Conservation (phyloP, 2,113 vertebrate species). For the Brevimyrus niger region DNA sequence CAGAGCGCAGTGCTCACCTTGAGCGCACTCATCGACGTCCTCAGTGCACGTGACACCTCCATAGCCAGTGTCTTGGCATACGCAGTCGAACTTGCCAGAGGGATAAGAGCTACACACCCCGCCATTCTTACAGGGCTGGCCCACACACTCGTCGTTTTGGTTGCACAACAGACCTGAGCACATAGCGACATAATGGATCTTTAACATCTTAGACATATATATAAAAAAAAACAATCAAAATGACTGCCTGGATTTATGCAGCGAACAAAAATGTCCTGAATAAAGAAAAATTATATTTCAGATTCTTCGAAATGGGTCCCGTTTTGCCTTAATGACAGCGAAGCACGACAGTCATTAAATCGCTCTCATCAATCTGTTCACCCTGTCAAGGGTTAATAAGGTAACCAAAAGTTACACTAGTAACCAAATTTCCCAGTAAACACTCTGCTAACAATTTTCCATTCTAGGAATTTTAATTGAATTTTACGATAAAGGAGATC, state of each 20-base stretch:
- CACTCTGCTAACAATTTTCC: not conserved
- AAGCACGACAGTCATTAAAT: too few species aligned
- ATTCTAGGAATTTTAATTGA: not conserved
- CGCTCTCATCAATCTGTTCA: too few species aligned
- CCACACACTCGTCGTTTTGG: conserved; percentile 66
- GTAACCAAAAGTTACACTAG: too few species aligned
- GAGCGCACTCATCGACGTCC: conserved; percentile 72
- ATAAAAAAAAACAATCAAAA: not conserved
- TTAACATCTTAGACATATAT: not conserved
- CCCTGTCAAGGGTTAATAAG: not conserved
- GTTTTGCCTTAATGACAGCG: too few species aligned
- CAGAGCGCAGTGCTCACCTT: conserved; percentile 55
- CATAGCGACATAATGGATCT: not conserved
- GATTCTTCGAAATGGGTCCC: too few species aligned
- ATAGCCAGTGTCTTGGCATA: conserved; percentile 66
- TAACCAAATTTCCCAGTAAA: not conserved
- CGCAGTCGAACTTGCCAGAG: conserved; percentile 74
- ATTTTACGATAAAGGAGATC: too few species aligned
- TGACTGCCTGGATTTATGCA: not conserved
- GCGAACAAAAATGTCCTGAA: too few species aligned
- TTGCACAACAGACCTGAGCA: too few species aligned
- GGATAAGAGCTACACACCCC: conserved; percentile 70
- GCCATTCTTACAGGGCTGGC: conserved; percentile 77
- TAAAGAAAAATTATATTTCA: too few species aligned
- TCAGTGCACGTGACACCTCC: conserved; percentile 65